These are phyloP conservation scores for Arion vulgaris DNA, from an alignment of 1,140 invertebrate species.

Conservation along the genomic window DNA sequence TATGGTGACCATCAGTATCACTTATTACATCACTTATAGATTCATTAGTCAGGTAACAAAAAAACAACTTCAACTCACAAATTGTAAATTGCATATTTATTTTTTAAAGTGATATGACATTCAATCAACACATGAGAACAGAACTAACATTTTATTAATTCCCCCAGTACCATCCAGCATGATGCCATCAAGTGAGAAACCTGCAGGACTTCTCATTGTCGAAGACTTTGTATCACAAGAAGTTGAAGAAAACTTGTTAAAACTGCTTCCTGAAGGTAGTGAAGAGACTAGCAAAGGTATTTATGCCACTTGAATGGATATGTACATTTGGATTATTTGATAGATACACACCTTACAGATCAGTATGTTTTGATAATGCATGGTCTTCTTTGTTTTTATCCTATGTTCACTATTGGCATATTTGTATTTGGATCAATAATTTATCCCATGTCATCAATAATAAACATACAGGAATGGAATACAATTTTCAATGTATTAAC, in stretches of 20 bases:
- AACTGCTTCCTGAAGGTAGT: conserved; percentile 77
- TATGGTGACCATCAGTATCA: no score
- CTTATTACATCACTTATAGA: no score
- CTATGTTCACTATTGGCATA: conserved; percentile 30
- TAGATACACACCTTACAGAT: no score
- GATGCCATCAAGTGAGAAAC: conserved; percentile 67
- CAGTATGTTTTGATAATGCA: no score
- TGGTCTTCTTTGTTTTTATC: not conserved
- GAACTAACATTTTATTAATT: no score
- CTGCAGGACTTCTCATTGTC: conserved; percentile 83
- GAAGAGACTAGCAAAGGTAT: conserved; percentile 14
- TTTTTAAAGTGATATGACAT: no score
- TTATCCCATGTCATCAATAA: not conserved
- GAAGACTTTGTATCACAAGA: conserved; percentile 82
- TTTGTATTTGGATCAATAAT: conserved; percentile 38
- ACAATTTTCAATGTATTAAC: not conserved
- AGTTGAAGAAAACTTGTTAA: conserved; percentile 81
- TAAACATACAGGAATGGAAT: not conserved
- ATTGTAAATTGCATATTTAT: no score
- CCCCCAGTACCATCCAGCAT: conserved; percentile 55
- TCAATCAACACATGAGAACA: no score
- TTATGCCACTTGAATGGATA: no score
- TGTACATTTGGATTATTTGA: no score
- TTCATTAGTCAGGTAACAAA: no score
- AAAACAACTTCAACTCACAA: no score